Conservation (phyloP, 64 coral and sea anemone species). For the Anthopleura sola region DNA sequence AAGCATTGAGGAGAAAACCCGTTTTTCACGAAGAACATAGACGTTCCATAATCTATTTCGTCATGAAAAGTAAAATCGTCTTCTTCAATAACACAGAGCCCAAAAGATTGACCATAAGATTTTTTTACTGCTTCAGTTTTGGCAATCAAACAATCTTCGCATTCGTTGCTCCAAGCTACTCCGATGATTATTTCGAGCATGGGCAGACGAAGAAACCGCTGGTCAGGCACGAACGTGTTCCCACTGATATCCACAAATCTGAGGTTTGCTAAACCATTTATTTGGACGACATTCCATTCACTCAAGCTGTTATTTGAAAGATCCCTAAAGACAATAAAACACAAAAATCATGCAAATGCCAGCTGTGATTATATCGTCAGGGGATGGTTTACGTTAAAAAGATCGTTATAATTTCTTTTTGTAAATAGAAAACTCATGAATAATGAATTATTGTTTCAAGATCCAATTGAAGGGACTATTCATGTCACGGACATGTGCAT, state of each 20-base stretch:
- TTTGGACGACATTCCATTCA: constrained; percentile 18
- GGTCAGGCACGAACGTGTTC: constrained; percentile 17
- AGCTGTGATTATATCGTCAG: background rate
- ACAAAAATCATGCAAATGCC: background rate
- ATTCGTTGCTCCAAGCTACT: constrained; percentile 11
- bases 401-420: background rate
- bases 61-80: background rate
- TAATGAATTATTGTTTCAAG: too few relatives aligned
- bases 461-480: too few relatives aligned
- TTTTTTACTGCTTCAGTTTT: constrained; percentile 13
- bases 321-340: constrained; percentile 12
- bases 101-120: background rate
- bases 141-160: constrained; percentile 4
- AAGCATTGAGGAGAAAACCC: constrained; percentile 55
- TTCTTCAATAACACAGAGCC: background rate
- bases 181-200: background rate
- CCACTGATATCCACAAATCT: constrained; percentile 16
- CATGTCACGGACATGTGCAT: too few relatives aligned
- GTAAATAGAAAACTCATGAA: too few relatives aligned
- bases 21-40: constrained; percentile 4
- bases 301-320: constrained; percentile 16
- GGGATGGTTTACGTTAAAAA: too few relatives aligned
- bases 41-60: constrained; percentile 38
- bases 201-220: constrained; percentile 4
- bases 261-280: background rate